Evolutionary conservation across 2,797 vertebrate species (phyloP), one percentile per base, ranked within the genome.

Genomic region (Gymnocypris eckloni): DNA sequence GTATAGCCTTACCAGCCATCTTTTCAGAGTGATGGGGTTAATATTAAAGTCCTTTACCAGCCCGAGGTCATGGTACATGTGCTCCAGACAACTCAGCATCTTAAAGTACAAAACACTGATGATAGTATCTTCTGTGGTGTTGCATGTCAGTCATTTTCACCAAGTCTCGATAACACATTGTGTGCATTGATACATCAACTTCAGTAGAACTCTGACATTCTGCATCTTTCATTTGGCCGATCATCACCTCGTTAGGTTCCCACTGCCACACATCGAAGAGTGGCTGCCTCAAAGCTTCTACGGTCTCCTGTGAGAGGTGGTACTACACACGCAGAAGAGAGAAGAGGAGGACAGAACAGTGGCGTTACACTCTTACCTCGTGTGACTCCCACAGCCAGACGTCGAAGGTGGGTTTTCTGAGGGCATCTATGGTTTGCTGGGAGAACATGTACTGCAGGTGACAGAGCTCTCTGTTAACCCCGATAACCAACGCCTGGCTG

Each of bases 81-180:
- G 96, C 86, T 99, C 98, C 91, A 99, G 91, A 88, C 97, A 99
- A 90, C 97, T 98, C 92, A 99, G 95, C 98, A 99, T 99, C 98
- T 99, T 87, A 28, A 85, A 18, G 79, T 86, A 8, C 22, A 61
- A 89, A 12, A 86, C 15, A 64, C 1, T 67, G 54, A 83, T 11
- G 61, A 72, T 83, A 82, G 37, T 45, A 66, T 56, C 59, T 41
- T 69, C 66, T 56, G 2, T 56, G 50, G 25, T 82, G n/a, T n/a
- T n/a, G n/a, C n/a, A n/a, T n/a, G 28, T 33, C 33, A 70, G 37
- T 37, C 33, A 54, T 69, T 25, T 15, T 54, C 1, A 52, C 28
- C 45, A 54, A 18, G 11, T 2, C 8, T 70, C 33, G 39, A 3
- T 25, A 48, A 39, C 6, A 15, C 45, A 70, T 81, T 0, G 5